phyloP scores from a whole-genome alignment of 2,888 invertebrate species.

The Nowickia ferox region DNA sequence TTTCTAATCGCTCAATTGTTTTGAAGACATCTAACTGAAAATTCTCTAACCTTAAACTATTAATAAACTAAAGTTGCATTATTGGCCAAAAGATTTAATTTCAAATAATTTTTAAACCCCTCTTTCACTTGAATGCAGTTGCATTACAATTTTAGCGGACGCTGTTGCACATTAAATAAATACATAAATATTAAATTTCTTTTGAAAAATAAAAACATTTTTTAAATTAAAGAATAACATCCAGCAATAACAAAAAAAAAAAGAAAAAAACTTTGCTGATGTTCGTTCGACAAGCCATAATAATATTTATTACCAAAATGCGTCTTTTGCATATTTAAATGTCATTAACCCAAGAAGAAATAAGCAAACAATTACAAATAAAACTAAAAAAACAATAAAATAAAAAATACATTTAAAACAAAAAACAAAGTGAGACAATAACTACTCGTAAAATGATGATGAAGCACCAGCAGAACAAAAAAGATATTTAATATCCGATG shows the following conservation, averaged over 20 bases:
- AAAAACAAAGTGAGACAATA: constrained; percentile 54
- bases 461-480: constrained; percentile 58
- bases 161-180: constrained; percentile 9
- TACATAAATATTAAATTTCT: constrained; percentile 7
- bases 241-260: constrained; percentile 5
- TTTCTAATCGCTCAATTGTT: no score
- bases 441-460: constrained; percentile 60
- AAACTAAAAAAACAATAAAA: constrained; percentile 47
- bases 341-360: constrained; percentile 71
- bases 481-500: constrained; percentile 70
- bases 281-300: constrained; percentile 58
- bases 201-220: background rate
- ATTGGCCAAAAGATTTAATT: no score
- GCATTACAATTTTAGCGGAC: background rate
- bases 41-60: no score
- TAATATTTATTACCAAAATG: constrained; percentile 63
- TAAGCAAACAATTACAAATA: constrained; percentile 57
- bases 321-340: constrained; percentile 71
- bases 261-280: constrained; percentile 62
- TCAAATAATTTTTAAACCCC: no score
- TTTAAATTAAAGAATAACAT: constrained; percentile 37
- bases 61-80: no score
- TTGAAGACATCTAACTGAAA: no score
- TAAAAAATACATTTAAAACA: constrained; percentile 3
- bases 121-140: background rate